phyloP scores from a whole-genome alignment of 1,140 invertebrate species.

The Luehdorfia chinensis region DNA sequence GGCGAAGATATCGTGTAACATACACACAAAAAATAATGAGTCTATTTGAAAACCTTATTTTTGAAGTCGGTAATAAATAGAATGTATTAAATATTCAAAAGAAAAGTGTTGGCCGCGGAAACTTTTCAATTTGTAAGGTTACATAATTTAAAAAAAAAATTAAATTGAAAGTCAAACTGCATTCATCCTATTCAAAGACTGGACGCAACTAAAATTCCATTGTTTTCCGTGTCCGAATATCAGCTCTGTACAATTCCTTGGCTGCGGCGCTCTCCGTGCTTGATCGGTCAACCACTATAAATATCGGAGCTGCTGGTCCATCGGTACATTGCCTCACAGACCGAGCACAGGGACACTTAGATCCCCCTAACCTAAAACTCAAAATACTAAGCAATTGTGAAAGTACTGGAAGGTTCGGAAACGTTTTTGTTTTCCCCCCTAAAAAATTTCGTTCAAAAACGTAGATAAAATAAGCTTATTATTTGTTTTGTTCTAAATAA shows the following conservation, averaged over 20 bases:
- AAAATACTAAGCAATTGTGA: constrained; percentile 47
- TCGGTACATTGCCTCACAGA: constrained; percentile 57
- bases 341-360: constrained; percentile 45
- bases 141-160: too few relatives aligned
- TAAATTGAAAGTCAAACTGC: not conserved
- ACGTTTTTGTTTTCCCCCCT: constrained; percentile 23
- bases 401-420: constrained; percentile 64
- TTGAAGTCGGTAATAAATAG: too few relatives aligned
- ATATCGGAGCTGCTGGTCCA: constrained; percentile 39
- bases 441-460: constrained; percentile 16
- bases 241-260: constrained; percentile 44
- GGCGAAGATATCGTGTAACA: too few relatives aligned
- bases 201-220: constrained; percentile 11
- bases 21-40: too few relatives aligned
- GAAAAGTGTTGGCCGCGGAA: too few relatives aligned
- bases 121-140: too few relatives aligned
- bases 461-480: constrained; percentile 7
- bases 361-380: constrained; percentile 39
- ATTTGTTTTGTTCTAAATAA: not conserved
- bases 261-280: constrained; percentile 22
- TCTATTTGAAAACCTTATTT: too few relatives aligned
- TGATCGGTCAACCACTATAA: constrained; percentile 52
- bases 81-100: too few relatives aligned
- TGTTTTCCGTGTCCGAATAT: constrained; percentile 7
- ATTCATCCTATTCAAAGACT: constrained; percentile 5